Percentiles rank a stretch among this genome's conserved stretches.
Evolutionary conservation across 2,888 invertebrate species (phyloP).

Genomic region (Hermaeophaga mercurialis): DNA sequence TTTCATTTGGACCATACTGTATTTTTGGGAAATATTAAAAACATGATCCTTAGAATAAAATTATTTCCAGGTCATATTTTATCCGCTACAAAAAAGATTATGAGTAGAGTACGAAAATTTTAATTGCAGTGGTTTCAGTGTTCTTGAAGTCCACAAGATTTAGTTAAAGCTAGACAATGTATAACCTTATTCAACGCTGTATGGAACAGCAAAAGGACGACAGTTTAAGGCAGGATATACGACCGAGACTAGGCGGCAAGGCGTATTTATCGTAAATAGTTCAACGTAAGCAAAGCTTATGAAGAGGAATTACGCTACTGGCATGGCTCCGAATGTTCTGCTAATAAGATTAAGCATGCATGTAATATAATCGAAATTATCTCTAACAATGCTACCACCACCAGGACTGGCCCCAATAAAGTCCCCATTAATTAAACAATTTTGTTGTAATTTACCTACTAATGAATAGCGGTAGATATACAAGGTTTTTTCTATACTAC

Average conservation of each 20-base stretch:
- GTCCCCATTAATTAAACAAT: too few species aligned
- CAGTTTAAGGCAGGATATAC: constrained; percentile 31
- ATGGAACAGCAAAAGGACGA: constrained; percentile 29
- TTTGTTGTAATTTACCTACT: too few species aligned
- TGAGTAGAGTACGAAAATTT: too few species aligned
- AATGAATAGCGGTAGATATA: too few species aligned
- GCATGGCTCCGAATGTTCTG: constrained; percentile 19
- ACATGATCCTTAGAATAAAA: too few species aligned
- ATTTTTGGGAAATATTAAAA: too few species aligned
- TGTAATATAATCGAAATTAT: constrained; percentile 34
- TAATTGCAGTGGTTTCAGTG: too few species aligned
- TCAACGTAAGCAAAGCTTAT: constrained; percentile 33
- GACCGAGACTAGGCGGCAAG: constrained; percentile 24
- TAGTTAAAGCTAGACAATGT: constrained; percentile 25
- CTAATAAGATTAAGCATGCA: constrained; percentile 45
- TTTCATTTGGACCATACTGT: too few species aligned
- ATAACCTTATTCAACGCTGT: constrained; percentile 28
- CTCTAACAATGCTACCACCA: constrained; percentile 42
- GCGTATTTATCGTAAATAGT: constrained; percentile 33
- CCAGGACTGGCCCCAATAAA: constrained; percentile 8
- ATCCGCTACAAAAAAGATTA: too few species aligned
- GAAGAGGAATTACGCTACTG: constrained; percentile 25
- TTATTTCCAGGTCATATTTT: too few species aligned
- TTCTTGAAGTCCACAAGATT: constrained; percentile 17
- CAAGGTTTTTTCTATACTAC: too few species aligned